These are phyloP conservation scores for Plebejus argus DNA, from an alignment of 2,888 invertebrate species.

Conservation along the genomic window DNA sequence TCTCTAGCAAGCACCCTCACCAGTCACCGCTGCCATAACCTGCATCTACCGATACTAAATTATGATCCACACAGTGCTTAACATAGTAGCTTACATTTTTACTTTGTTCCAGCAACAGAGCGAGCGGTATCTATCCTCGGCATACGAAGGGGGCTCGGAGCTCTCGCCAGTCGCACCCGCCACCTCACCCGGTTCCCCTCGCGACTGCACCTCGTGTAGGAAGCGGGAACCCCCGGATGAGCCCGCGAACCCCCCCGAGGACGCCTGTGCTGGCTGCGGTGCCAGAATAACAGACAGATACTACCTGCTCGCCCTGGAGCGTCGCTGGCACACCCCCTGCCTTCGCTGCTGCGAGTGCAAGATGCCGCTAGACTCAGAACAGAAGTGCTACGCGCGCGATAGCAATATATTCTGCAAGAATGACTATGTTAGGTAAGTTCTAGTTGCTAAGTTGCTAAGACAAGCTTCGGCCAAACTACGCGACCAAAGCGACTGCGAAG, in stretches of 20 bases:
- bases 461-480: not conserved
- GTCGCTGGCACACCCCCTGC: constrained; percentile 96
- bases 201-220: constrained; percentile 81
- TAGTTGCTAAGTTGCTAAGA: constrained; percentile 13
- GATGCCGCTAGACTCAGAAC: constrained; percentile 93
- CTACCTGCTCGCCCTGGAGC: constrained; percentile 94
- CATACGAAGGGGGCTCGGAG: constrained; percentile 87
- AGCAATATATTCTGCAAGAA: constrained; percentile 98
- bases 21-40: too few relatives aligned
- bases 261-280: constrained; percentile 94
- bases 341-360: constrained; percentile 95
- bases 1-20: too few relatives aligned
- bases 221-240: constrained; percentile 80
- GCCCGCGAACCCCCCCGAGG: constrained; percentile 69
- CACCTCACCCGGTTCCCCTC: constrained; percentile 82
- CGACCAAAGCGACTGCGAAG: too few relatives aligned
- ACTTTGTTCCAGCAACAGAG: constrained; percentile 82
- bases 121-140: constrained; percentile 83
- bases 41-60: too few relatives aligned
- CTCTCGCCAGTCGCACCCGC: constrained; percentile 88
- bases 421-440: constrained; percentile 95
- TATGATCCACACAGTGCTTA: too few relatives aligned
- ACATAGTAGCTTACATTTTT: not conserved
- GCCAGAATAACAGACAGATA: constrained; percentile 92
- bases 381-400: constrained; percentile 95